Base-by-base conservation (phyloP, 2,113 vertebrate genomes). In the Ailurus styani region DNA sequence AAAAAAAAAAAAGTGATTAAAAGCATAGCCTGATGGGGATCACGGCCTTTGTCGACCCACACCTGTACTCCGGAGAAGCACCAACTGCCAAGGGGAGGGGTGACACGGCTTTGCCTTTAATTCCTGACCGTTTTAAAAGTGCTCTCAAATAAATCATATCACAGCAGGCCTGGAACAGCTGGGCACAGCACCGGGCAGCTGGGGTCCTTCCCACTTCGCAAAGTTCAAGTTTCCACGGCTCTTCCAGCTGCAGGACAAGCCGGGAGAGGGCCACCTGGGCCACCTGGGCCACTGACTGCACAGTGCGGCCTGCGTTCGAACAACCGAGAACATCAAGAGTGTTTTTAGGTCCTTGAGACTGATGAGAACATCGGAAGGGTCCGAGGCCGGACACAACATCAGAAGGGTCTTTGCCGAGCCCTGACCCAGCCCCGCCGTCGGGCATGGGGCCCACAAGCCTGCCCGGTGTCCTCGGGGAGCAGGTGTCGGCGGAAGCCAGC, bases 401-500 rank as follows among this genome's bases (percentile, higher is more conserved):
- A 42, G 45, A 42, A 29, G 5, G 6, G 34, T n/a, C 72, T 90
- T 45, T 86, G 94, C 64, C 83, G 2, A 5, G 47, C 50, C 29
- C 45, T 37, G 18, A 25, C 7, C 42, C 5, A 31, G 70, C 13
- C 31, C 27, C 47, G 17, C 29, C 1, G 0, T 12, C 6, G 25
- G 25, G 45, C 42, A 34, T 34, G 2, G n/a, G 57, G 29, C 18
- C 42, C 11, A 9, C 11, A 0, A 7, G 27, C 40, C 27, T 12
- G 11, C 0, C 0, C 2, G 6, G 82, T 15, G n/a, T 66, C 66
- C 87, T 11, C 0, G 0, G 89, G 40, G 81, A 3, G 14, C 52
- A 18, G 64, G n/a, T 37, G 54, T 42, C 60, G 8, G 62, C 64
- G 68, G n/a, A 52, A 42, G 0, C 60, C 31, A 11, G 7, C 73